These are phyloP conservation scores for Pterocles orientalis DNA, from an alignment of 2,113 vertebrate species.

Conservation along the genomic window DNA sequence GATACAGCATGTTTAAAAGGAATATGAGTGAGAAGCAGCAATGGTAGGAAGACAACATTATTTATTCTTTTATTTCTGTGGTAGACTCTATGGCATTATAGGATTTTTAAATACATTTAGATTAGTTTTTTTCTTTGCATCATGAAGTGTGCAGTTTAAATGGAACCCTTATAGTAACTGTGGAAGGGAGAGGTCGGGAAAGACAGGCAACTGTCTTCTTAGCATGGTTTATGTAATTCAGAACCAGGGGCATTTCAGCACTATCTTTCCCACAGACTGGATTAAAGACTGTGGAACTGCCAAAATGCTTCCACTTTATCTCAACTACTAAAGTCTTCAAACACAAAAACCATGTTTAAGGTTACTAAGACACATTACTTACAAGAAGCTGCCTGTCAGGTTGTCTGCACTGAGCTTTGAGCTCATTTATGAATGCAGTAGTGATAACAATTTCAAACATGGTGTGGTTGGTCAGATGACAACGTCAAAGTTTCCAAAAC, in stretches of 20 bases:
- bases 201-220: not conserved
- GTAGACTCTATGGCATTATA: not conserved
- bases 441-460: slow-evolving; percentile 29
- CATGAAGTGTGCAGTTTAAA: not conserved
- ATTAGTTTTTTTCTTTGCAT: not conserved
- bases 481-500: slow-evolving; percentile 31
- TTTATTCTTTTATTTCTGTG: not conserved
- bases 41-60: not conserved
- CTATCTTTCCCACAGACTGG: not conserved
- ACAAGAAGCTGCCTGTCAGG: slow-evolving; percentile 45
- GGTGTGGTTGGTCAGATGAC: slow-evolving; percentile 25
- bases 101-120: not conserved
- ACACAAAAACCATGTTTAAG: slow-evolving; percentile 44
- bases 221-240: not conserved
- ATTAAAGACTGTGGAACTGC: slow-evolving; percentile 37
- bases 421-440: slow-evolving; percentile 3
- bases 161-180: not conserved
- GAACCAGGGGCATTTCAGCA: not conserved
- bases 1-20: not conserved
- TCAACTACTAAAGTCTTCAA: slow-evolving; percentile 18
- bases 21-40: not conserved
- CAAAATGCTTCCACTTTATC: slow-evolving; percentile 4
- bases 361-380: slow-evolving; percentile 36
- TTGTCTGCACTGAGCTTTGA: slow-evolving; percentile 21
- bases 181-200: not conserved